phyloP scores from a whole-genome alignment of 2,797 vertebrate species.

The Sebastiscus albofasciatus region DNA sequence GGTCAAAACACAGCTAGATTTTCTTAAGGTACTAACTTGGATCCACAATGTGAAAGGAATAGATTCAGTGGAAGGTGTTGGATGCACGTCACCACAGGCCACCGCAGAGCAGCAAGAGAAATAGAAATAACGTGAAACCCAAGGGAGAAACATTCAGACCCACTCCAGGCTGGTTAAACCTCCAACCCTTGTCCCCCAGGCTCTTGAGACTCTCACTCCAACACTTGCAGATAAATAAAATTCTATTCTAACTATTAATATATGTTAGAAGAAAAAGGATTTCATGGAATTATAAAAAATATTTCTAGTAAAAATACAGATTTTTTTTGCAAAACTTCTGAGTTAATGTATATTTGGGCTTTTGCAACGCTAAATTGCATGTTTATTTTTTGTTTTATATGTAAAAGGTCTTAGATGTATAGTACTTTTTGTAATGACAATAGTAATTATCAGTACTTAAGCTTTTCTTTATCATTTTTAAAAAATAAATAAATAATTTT shows the following conservation, averaged over 20 bases:
- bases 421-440: too few species aligned
- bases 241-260: neutral
- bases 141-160: slow-evolving; percentile 40
- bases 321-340: too few species aligned
- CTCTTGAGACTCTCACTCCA: slow-evolving; percentile 64
- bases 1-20: neutral
- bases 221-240: slow-evolving; percentile 71
- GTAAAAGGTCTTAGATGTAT: too few species aligned
- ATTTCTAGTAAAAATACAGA: too few species aligned
- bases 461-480: too few species aligned
- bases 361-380: too few species aligned
- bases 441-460: too few species aligned
- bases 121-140: slow-evolving; percentile 18
- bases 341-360: too few species aligned
- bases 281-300: too few species aligned
- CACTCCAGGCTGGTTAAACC: slow-evolving; percentile 60
- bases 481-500: too few species aligned
- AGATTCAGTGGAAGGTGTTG: slow-evolving; percentile 13
- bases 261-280: too few species aligned
- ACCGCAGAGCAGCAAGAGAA: slow-evolving; percentile 16
- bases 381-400: too few species aligned
- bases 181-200: slow-evolving; percentile 55
- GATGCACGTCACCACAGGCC: slow-evolving; percentile 10
- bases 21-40: slow-evolving; percentile 5
- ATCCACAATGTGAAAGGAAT: slow-evolving; percentile 10